Evolutionary conservation across 2,888 invertebrate species (phyloP).

Genomic region (Tromatobia lineatoria): DNA sequence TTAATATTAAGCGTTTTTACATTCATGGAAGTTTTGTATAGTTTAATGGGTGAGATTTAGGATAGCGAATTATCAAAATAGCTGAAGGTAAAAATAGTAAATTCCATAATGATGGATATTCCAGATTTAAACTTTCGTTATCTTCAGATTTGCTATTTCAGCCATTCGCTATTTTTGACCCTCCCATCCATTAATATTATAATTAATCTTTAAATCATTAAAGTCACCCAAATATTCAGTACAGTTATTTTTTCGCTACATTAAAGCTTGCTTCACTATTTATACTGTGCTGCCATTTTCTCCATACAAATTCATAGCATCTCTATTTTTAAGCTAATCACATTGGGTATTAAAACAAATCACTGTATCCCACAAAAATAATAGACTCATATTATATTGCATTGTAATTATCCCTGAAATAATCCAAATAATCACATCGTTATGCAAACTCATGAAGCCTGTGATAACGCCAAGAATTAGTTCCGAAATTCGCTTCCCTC

Average conservation of each 20-base stretch:
- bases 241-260: neutral
- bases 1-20: no score
- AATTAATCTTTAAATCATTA: no score
- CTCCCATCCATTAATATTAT: no score
- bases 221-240: neutral
- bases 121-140: no score
- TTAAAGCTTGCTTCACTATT: neutral
- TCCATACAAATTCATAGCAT: neutral
- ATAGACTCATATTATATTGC: neutral
- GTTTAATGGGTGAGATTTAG: no score
- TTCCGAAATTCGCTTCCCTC: slow-evolving; percentile 20
- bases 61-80: no score
- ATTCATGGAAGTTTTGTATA: no score
- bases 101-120: no score
- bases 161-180: no score
- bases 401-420: neutral
- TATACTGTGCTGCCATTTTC: neutral
- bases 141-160: no score
- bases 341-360: neutral
- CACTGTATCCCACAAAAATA: neutral
- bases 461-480: slow-evolving; percentile 8
- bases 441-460: neutral
- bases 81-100: no score
- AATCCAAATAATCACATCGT: neutral
- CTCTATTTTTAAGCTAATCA: neutral